phyloP scores from a whole-genome alignment of 2,888 invertebrate genomes.

The Himalopsyche anomala region DNA sequence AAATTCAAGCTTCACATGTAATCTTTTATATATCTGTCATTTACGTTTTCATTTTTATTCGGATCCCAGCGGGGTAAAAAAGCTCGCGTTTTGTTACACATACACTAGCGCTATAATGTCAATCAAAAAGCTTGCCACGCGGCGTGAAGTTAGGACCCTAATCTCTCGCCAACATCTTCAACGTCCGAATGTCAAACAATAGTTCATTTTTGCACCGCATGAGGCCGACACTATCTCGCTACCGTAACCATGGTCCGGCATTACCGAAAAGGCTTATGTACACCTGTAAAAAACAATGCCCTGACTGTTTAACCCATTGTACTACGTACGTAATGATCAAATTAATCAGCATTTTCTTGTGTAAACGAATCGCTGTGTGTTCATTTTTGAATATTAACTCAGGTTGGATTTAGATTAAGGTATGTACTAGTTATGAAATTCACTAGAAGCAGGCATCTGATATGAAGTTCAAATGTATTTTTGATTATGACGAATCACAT shows the following conservation, averaged over 20 bases:
- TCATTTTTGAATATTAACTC: conserved; percentile 10
- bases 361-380: neutral
- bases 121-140: conserved; percentile 20
- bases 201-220: conserved; percentile 61
- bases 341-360: conserved; percentile 12
- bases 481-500: conserved; percentile 51
- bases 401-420: neutral
- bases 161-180: conserved; percentile 56
- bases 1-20: neutral
- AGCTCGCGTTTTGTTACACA: conserved; percentile 23
- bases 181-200: conserved; percentile 60
- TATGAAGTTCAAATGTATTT: conserved; percentile 46
- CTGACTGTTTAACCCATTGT: neutral
- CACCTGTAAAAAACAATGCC: neutral
- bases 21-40: conserved; percentile 9
- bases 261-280: conserved; percentile 1
- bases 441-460: conserved; percentile 39
- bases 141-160: conserved; percentile 38
- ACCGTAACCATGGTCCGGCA: conserved; percentile 48
- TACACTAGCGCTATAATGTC: conserved; percentile 20
- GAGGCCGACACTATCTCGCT: conserved; percentile 61
- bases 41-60: conserved; percentile 20
- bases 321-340: conserved; percentile 12
- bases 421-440: conserved; percentile 12
- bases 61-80: conserved; percentile 11